Evolutionary conservation across 2,888 invertebrate species (phyloP), one percentile per base, ranked within the genome.

Genomic region (Chrysodeixis includens): DNA sequence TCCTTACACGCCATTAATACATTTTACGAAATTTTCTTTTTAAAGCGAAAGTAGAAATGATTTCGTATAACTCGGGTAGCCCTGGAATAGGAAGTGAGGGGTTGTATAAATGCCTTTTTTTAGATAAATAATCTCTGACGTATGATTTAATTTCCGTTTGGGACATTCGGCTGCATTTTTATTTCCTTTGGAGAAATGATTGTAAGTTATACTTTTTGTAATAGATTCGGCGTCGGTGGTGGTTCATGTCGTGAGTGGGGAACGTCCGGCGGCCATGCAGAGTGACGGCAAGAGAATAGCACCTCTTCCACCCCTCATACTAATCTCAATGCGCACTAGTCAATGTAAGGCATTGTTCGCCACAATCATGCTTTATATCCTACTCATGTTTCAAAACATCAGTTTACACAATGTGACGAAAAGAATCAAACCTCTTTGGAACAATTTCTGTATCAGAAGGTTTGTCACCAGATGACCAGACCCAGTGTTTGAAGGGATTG

Each of bases 211-310:
- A 56, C 46, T 74, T 74, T 79, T 76, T 83, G 57, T 61, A 61
- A 80, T 96, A 94, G 97, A 97, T 95, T 97, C 97, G 69, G 97
- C 97, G 76, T 97, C 97, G 77, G 97, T 98, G 83, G 96, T 97
- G 81, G 97, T 98, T 65, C 97, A 98, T 92, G 97, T 98, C 78
- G 97, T 98, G 83, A 98, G 97, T 89, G 97, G 97, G 87, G 96
- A 96, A 88, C 94, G 96, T 65, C 96, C 96, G 63, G 96, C 96
- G 44, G 96, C 96, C 30, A 96, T 96, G 96, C 96, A 96, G 81
- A 95, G 95, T 73, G 70, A 79, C 66, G 86, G 90, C 2, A 78
- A 78, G 14, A 86, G 85, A 68, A 72, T 84, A 30, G 75, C 86
- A 10, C 89, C 92, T 8, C 70, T 86, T 49, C 74, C 84, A 4